A percentile compares a stretch with the other conserved stretches of the same genome.
Evolutionary conservation across 1,140 invertebrate genomes (phyloP).

Genomic region (Apis dorsata): DNA sequence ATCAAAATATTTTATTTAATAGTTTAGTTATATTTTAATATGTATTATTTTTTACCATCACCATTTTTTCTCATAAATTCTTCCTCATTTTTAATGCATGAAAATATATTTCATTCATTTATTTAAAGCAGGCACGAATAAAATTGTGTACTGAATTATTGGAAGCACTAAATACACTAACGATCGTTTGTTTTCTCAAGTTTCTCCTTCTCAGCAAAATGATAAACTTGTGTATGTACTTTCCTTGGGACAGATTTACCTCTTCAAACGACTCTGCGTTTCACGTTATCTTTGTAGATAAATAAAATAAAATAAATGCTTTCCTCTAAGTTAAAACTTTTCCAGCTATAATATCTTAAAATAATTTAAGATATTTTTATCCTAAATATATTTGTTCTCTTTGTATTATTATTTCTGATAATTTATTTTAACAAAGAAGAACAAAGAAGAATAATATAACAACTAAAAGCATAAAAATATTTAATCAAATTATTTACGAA

Average conservation of each 20-base stretch:
- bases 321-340: background rate
- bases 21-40: background rate
- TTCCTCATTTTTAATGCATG: background rate
- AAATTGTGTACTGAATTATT: background rate
- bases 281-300: slow-evolving; percentile 50
- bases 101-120: background rate
- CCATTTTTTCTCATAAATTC: background rate
- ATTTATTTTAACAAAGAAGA: background rate
- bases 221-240: slow-evolving; percentile 50
- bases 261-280: slow-evolving; percentile 5
- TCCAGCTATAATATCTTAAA: background rate
- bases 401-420: background rate
- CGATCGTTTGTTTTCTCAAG: slow-evolving; percentile 19
- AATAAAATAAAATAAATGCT: slow-evolving; percentile 39
- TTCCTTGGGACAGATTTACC: slow-evolving; percentile 33
- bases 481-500: background rate
- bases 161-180: slow-evolving; percentile 9
- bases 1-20: background rate
- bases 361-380: background rate
- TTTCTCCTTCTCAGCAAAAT: slow-evolving; percentile 18
- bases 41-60: background rate
- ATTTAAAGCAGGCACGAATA: background rate
- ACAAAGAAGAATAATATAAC: background rate
- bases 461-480: background rate
- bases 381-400: background rate